Evolutionary conservation across 2,113 vertebrate genomes (phyloP).

Genomic region (Megaceryle maxima): DNA sequence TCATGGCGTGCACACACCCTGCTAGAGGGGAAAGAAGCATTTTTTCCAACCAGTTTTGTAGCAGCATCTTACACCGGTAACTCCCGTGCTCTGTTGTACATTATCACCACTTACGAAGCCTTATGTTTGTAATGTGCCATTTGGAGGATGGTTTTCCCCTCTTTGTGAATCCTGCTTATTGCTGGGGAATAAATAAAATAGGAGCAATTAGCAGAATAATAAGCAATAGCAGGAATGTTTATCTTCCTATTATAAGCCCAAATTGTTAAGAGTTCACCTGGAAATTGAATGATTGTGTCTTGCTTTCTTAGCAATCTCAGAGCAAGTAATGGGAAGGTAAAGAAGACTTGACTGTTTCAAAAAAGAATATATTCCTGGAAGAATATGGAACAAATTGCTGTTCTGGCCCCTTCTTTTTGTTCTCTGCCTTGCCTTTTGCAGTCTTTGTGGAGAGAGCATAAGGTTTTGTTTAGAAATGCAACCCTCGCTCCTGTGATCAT

Average conservation of each 20-base stretch:
- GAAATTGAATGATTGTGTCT: background rate
- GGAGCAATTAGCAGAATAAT: background rate
- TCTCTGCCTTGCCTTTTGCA: background rate
- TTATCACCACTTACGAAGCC: background rate
- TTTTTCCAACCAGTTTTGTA: background rate
- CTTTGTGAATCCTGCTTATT: background rate
- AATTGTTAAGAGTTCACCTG: background rate
- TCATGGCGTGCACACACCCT: rapidly evolving
- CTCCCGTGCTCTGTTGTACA: background rate
- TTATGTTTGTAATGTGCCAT: background rate
- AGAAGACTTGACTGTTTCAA: background rate
- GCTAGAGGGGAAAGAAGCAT: background rate
- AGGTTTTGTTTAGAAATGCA: constrained; percentile 15
- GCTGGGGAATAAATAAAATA: background rate
- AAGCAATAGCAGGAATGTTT: background rate
- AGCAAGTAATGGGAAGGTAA: background rate
- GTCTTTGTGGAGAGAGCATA: background rate
- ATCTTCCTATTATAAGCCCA: background rate
- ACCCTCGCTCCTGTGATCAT: background rate
- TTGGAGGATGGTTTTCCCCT: background rate
- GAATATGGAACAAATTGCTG: background rate
- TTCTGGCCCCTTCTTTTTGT: background rate
- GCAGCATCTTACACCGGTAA: background rate
- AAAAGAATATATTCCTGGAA: background rate
- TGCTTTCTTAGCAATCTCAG: background rate